Conservation (phyloP, 2,113 vertebrate genomes). For the Vidua macroura region DNA sequence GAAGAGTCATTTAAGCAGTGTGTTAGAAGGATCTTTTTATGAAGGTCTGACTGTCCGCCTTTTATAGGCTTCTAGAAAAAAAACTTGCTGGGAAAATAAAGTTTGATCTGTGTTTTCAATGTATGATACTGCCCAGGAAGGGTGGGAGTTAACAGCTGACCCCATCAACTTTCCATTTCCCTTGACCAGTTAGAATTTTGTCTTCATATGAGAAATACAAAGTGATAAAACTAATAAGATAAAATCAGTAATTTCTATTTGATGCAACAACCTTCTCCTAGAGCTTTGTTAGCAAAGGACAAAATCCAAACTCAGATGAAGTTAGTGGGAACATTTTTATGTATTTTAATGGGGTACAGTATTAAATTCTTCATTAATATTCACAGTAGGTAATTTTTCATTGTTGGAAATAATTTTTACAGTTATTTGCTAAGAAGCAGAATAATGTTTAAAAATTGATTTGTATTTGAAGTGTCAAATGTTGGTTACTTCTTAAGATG, state of each 20-base stretch:
- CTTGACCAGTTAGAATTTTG: background rate
- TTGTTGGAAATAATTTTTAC: background rate
- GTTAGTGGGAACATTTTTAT: background rate
- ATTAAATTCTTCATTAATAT: background rate
- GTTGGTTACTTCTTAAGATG: background rate
- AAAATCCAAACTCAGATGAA: background rate
- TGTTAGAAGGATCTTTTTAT: background rate
- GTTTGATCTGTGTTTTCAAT: background rate
- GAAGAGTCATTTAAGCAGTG: background rate
- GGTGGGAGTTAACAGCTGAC: background rate
- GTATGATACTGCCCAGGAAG: background rate
- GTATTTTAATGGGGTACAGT: background rate
- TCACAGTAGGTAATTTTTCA: background rate
- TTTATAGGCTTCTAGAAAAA: background rate
- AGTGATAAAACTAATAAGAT: background rate
- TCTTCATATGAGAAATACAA: background rate
- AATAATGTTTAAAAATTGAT: background rate
- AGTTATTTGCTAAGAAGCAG: background rate
- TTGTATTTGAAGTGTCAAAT: background rate
- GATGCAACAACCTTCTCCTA: background rate
- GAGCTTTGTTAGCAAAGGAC: background rate
- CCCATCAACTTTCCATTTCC: background rate
- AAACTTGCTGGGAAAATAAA: background rate
- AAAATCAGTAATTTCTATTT: background rate
- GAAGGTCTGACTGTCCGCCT: background rate